Base-by-base conservation (phyloP, 2,113 vertebrate species). In the Cyanoliseus patagonus region DNA sequence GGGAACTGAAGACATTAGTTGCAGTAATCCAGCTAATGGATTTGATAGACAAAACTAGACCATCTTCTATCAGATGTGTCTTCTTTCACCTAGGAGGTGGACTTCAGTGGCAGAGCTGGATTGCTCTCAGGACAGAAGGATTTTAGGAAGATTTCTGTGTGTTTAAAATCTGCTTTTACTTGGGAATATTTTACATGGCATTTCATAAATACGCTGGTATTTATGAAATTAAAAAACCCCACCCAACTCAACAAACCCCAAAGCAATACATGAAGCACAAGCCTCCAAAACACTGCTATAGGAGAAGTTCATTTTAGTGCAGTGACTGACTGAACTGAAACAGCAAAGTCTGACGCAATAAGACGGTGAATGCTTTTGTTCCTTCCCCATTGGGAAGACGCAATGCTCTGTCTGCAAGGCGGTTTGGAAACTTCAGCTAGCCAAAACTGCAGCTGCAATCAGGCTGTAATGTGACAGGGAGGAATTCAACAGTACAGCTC, bases 381-480 rank as follows among this genome's bases (percentile, higher is more conserved):
- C 72, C 83, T 88, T 86, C 73, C 61, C 33, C 0, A 0, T 46
- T 0, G 0, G 83, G 49, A 91, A 55, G 83, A 59, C 0, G 7
- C 42, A 64, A 46, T 31, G 30, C 47, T 42, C 68, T 62, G 42
- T 86, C 83, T 84, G 64, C 73, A 78, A 84, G 80, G 74, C 0
- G 3, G 63, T 78, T 67, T 86, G 73, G 72, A 86, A 96, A 91
- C 52, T 81, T 78, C 68, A 88, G 53, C 61, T 67, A 81, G 42
- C 42, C 55, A 35, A 35, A 93, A 78, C 1, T 93, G 49, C 80
- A 86, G 86, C 83, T 92, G 68, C 42, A 13, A 91, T 91, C 91
- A 72, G 33, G n/a, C 69, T 92, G 80, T 75, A 91, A 92, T 84
- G 73, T 72, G 77, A 82, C 83, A 77, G 88, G 33, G 62, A 94